Evolutionary conservation across 2,797 vertebrate genomes (phyloP).

Genomic region (Mareca penelope): DNA sequence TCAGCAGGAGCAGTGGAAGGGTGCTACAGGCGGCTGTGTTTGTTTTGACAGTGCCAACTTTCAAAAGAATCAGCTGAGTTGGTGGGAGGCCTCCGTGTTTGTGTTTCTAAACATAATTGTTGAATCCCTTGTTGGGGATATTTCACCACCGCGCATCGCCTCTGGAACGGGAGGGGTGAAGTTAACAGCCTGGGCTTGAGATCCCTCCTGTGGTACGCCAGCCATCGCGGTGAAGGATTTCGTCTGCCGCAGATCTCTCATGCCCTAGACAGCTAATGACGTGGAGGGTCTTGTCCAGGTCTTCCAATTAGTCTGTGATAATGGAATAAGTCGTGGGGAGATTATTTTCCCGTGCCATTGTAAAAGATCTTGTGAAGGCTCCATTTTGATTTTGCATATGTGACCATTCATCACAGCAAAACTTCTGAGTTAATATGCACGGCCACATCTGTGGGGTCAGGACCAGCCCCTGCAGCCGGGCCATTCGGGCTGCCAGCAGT

Average conservation of each 20-base stretch:
- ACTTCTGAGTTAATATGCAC: neutral
- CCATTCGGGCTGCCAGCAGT: neutral
- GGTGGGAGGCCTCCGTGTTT: slow-evolving; percentile 52
- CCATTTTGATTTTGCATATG: neutral
- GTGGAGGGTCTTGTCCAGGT: neutral
- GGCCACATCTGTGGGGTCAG: neutral
- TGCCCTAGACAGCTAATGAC: neutral
- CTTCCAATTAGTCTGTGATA: slow-evolving; percentile 7
- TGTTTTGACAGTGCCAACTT: slow-evolving; percentile 73
- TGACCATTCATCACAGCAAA: neutral
- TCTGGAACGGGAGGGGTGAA: neutral
- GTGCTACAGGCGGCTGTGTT: slow-evolving; percentile 59
- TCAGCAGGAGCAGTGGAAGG: slow-evolving; percentile 63
- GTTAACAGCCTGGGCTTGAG: neutral
- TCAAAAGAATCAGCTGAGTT: slow-evolving; percentile 58
- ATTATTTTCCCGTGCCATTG: neutral
- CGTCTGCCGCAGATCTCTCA: neutral
- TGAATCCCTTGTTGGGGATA: neutral
- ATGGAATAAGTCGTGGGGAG: neutral
- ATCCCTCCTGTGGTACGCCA: neutral
- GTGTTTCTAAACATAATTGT: slow-evolving; percentile 43
- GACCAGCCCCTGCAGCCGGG: neutral
- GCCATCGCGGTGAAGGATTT: neutral
- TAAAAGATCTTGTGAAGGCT: neutral
- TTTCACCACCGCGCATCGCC: neutral